Conservation (phyloP, 64 coral and sea anemone genomes). For the Actinia equina region DNA sequence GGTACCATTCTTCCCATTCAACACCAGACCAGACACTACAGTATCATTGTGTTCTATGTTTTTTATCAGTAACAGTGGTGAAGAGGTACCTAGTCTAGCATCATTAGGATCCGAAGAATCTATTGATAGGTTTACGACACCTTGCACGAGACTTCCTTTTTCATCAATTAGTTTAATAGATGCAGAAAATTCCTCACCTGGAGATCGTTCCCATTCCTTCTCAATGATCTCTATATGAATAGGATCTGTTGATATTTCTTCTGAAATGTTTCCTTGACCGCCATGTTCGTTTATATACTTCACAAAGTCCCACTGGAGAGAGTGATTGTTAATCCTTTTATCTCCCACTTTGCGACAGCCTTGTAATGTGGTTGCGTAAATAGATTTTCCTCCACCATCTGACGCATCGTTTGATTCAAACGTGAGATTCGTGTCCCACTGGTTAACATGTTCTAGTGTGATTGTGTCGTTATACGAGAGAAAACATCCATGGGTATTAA, state of each 20-base stretch:
- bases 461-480: conserved; percentile 53
- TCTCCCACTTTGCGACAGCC: conserved; percentile 56
- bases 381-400: conserved; percentile 44
- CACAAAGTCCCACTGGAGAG: conserved; percentile 58
- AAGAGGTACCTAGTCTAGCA: conserved; percentile 49
- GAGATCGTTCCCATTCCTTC: conserved; percentile 66
- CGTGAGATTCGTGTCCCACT: conserved; percentile 64
- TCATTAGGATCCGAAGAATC: neutral
- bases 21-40: conserved; percentile 26
- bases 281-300: conserved; percentile 31
- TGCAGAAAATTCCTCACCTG: conserved; percentile 60
- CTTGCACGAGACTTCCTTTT: conserved; percentile 60
- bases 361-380: conserved; percentile 77
- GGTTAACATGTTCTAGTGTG: conserved; percentile 15
- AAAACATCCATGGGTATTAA: conserved; percentile 67
- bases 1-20: conserved; percentile 6
- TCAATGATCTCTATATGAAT: conserved; percentile 43
- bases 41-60: conserved; percentile 6
- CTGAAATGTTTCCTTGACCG: neutral
- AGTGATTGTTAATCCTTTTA: conserved; percentile 46
- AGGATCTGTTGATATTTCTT: conserved; percentile 79
- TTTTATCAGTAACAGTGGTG: conserved; percentile 64
- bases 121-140: conserved; percentile 52
- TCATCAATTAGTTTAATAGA: conserved; percentile 65
- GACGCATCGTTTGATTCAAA: conserved; percentile 56